Evolutionary conservation across 1,140 invertebrate species (phyloP).

Genomic region (Halyomorpha halys): DNA sequence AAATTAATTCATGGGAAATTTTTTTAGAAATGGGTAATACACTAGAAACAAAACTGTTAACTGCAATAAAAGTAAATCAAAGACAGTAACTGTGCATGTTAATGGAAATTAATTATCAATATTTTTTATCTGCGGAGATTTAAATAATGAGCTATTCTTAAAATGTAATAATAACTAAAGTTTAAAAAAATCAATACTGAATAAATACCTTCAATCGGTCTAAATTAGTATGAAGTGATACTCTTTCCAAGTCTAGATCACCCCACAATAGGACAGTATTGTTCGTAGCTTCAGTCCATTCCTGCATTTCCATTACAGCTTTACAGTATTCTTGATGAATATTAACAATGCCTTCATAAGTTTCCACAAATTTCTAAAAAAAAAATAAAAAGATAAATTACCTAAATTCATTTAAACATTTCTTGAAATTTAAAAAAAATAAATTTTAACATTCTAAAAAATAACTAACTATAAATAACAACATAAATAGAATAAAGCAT

Average conservation of each 20-base stretch:
- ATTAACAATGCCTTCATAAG: constrained; percentile 80
- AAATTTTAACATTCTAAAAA: no score
- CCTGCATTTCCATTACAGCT: constrained; percentile 74
- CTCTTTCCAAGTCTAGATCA: constrained; percentile 75
- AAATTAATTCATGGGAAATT: no score
- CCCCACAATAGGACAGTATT: constrained; percentile 78
- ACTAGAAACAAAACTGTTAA: no score
- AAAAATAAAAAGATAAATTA: constrained; percentile 10
- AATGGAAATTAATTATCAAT: constrained; percentile 6
- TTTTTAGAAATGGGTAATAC: no score
- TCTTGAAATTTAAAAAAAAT: no score
- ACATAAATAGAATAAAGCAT: no score
- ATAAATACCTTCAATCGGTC: constrained; percentile 65
- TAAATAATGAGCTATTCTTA: no score
- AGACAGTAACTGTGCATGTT: background rate
- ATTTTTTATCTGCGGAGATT: no score
- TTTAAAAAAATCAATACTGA: background rate
- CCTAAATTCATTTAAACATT: no score
- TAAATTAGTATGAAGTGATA: constrained; percentile 81
- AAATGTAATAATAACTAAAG: background rate
- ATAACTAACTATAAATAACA: no score
- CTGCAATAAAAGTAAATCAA: no score
- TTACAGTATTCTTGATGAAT: constrained; percentile 88
- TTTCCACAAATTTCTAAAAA: constrained; percentile 36
- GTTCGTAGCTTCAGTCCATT: constrained; percentile 83